Base-by-base conservation (phyloP, 2,888 invertebrate species). In the Julus scandinavius region DNA sequence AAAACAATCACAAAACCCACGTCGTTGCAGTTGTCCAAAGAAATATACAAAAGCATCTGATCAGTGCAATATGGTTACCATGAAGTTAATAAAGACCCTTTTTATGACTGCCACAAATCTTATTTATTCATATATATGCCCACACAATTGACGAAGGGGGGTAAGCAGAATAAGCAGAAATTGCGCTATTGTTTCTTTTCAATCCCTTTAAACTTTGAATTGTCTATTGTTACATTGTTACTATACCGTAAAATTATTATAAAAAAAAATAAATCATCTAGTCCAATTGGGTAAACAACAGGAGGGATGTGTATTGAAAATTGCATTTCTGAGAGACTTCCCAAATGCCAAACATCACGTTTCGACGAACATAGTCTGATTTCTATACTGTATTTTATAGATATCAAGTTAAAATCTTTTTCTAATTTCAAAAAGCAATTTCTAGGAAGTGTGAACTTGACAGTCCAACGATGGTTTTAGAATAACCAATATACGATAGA, bases 101-200 rank as follows among this genome's bases (percentile, higher is more conserved):
- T 72, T 80, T 80, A 38, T 20, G 38, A 80, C 80, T 45, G 41
- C 41, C 2, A 45, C 41, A 45, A 38, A 80, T 11, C 20, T 11
- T 80, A 38, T 80, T 80, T 80, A 72, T 72, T 72, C 63, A n/a
- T n/a, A n/a, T 9, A 17, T 58, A 20, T n/a, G n/a, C 63, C 63
- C 63, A 38, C 80, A 38, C 29, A 38, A 9, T 11, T 38, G 38
- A 80, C 29, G 29, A 7, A 38, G 29, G 80, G 41, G 80, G 80
- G 80, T 1, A 9, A n/a, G n/a, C n/a, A 29, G 29, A 80, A 80
- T 38, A 80, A 80, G 80, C 80, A 80, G 80, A 9, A 63, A 80
- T 38, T 80, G 80, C 1, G 80, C 80, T 38, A 38, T 80, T 80
- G 6, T 29, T 20, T 80, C 38, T 2, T 54, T 80, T 80, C 29